Percentiles rank a stretch among this genome's conserved stretches.
These are phyloP conservation scores for Phylloscopus collybita DNA, from an alignment of 2,797 vertebrate genomes.

Conservation along the genomic window DNA sequence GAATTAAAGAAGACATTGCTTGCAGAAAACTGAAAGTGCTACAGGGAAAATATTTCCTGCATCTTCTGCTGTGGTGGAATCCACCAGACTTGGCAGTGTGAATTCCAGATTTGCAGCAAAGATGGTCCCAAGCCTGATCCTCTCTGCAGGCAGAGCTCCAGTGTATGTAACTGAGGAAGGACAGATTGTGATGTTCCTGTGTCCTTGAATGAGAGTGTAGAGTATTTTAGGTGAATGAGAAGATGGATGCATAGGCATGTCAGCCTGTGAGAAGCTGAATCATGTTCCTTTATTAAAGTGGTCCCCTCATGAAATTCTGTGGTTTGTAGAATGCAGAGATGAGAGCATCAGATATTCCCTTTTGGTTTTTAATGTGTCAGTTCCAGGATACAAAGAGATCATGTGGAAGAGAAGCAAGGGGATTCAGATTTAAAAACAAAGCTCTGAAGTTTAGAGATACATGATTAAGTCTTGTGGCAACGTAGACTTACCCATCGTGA, in stretches of 20 bases:
- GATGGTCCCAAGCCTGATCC: background rate
- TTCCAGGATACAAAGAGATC: background rate
- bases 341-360: background rate
- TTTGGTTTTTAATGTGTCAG: background rate
- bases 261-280: background rate
- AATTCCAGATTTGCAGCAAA: background rate
- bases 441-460: background rate
- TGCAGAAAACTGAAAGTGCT: background rate
- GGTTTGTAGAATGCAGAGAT: background rate
- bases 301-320: background rate
- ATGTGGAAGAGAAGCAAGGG: background rate
- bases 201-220: background rate
- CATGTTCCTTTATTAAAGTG: background rate
- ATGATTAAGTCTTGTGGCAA: background rate
- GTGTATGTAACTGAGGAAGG: background rate
- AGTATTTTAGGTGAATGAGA: background rate
- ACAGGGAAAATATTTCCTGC: background rate
- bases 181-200: background rate
- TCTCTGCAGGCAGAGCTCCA: background rate
- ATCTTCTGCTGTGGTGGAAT: background rate
- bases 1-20: background rate
- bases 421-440: background rate
- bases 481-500: accelerated
- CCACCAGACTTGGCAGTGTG: accelerated
- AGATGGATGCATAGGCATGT: background rate